These are phyloP conservation scores for Drosophila nebulosa DNA, from an alignment of 1,140 invertebrate genomes.

Conservation along the genomic window DNA sequence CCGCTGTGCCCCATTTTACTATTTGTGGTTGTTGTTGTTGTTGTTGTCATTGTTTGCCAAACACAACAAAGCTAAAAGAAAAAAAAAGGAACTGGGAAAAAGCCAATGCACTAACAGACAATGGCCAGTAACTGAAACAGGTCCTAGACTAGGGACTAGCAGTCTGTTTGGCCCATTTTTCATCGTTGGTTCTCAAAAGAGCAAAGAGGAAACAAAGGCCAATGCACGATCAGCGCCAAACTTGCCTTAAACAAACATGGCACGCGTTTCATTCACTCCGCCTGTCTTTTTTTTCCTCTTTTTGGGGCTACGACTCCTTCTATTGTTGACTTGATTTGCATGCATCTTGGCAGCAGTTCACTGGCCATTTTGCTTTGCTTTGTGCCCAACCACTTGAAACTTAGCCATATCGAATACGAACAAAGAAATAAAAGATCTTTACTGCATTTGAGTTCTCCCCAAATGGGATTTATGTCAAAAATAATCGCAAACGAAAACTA, in stretches of 20 bases:
- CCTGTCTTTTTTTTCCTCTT: constrained; percentile 4
- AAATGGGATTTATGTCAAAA: neutral
- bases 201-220: constrained; percentile 26
- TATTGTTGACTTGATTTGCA: constrained; percentile 65
- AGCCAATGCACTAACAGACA: constrained; percentile 29
- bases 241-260: constrained; percentile 17
- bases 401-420: constrained; percentile 20
- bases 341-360: constrained; percentile 51
- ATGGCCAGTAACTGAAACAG: constrained; percentile 19
- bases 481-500: neutral
- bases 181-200: constrained; percentile 14
- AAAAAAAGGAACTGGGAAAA: constrained; percentile 17
- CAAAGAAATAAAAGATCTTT: neutral
- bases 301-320: constrained; percentile 15
- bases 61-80: constrained; percentile 10
- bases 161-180: constrained; percentile 25
- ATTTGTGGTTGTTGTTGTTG: constrained; percentile 4
- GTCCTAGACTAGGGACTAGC: constrained; percentile 7
- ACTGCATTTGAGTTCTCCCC: neutral
- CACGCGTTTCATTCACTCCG: neutral
- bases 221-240: constrained; percentile 48
- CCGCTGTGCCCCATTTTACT: constrained; percentile 7
- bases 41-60: constrained; percentile 21
- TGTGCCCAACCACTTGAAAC: constrained; percentile 41
- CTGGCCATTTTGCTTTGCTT: constrained; percentile 53